These are phyloP conservation scores for Helicoverpa assulta DNA, from an alignment of 2,888 invertebrate species.

Conservation along the genomic window DNA sequence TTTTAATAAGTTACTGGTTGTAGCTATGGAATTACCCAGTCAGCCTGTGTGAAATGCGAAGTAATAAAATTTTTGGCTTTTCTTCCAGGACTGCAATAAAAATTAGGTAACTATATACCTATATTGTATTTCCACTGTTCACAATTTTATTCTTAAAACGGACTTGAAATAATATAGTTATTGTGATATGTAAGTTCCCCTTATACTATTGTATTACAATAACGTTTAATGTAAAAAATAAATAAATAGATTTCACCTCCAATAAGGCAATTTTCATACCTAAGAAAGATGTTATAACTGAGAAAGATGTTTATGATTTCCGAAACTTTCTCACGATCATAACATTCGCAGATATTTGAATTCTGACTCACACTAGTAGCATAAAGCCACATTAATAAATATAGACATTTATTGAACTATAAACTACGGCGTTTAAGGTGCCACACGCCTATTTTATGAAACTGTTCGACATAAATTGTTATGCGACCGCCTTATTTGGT, in stretches of 20 bases:
- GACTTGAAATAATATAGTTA: no score
- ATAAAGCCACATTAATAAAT: conserved; percentile 35
- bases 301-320: neutral
- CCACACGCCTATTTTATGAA: conserved; percentile 34
- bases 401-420: conserved; percentile 49
- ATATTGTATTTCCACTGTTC: no score
- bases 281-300: no score
- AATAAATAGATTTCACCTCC: neutral
- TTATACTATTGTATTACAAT: no score
- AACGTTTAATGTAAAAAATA: no score
- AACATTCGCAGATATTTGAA: conserved; percentile 21
- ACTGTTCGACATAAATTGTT: conserved; percentile 33
- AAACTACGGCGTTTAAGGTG: conserved; percentile 40
- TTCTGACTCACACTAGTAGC: conserved; percentile 19
- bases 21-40: neutral
- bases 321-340: conserved; percentile 1
- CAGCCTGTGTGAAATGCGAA: neutral
- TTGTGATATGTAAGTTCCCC: no score
- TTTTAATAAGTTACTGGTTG: neutral
- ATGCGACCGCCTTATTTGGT: conserved; percentile 18
- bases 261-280: neutral
- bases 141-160: no score
- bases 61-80: neutral
- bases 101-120: no score
- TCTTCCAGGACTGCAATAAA: no score